Percentiles rank a stretch among this genome's conserved stretches.
Evolutionary conservation across 2,797 vertebrate species (phyloP).

Genomic region (Pseudomugil gertrudae): DNA sequence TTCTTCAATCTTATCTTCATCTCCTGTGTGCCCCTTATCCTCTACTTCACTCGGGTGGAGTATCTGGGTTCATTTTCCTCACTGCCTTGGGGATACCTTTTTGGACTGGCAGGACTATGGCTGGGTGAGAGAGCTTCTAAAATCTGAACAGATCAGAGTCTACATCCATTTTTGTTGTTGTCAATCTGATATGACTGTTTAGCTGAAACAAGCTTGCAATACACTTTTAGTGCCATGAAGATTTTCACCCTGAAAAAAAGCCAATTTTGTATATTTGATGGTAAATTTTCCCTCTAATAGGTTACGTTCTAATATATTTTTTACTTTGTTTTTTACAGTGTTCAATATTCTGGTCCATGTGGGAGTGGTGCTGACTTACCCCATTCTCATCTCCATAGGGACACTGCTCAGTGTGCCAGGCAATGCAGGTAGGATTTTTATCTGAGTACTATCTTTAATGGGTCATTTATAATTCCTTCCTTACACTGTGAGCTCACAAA

Average conservation of each 20-base stretch:
- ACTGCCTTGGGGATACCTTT: conserved; percentile 96
- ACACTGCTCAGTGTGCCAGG: conserved; percentile 98
- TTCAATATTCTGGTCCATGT: conserved; percentile 98
- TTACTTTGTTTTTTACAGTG: conserved; percentile 73
- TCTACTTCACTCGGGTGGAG: conserved; percentile 97
- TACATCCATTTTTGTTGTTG: background rate
- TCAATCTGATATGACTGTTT: background rate
- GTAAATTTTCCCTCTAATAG: background rate
- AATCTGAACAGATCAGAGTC: background rate
- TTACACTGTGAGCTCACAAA: conserved; percentile 11
- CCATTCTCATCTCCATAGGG: conserved; percentile 97
- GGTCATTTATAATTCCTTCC: background rate
- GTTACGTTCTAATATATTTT: background rate
- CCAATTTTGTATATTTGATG: background rate
- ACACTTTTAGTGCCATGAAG: too few relatives aligned
- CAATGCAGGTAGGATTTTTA: conserved; percentile 88
- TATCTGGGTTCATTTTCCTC: conserved; percentile 95
- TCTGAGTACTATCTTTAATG: conserved; percentile 3
- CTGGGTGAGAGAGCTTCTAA: conserved; percentile 83
- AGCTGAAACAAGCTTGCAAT: too few relatives aligned
- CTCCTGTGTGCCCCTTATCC: conserved; percentile 93
- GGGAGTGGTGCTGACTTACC: conserved; percentile 95
- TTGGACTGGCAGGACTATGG: conserved; percentile 95
- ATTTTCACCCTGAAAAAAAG: too few relatives aligned
- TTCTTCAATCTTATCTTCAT: conserved; percentile 99